These are phyloP conservation scores for Formica aserva DNA, from an alignment of 2,888 invertebrate species.

Conservation along the genomic window DNA sequence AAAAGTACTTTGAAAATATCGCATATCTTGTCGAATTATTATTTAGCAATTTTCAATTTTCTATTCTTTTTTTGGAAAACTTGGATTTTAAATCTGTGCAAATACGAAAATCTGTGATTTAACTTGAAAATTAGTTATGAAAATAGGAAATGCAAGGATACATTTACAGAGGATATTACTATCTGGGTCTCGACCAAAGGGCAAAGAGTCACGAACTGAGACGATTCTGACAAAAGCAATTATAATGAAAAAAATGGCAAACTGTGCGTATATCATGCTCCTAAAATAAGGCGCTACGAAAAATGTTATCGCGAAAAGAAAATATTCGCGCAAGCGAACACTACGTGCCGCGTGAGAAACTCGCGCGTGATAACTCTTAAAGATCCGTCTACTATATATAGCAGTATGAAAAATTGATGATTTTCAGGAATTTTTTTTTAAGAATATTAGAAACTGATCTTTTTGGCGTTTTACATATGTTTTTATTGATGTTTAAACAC, in stretches of 20 bases:
- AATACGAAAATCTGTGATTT: neutral
- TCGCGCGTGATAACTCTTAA: slow-evolving; percentile 31
- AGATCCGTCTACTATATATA: too few species aligned
- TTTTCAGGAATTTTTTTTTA: too few species aligned
- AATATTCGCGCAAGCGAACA: neutral
- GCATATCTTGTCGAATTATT: neutral
- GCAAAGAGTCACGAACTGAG: neutral
- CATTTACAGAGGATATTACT: neutral
- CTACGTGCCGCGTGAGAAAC: neutral
- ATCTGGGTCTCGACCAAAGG: neutral
- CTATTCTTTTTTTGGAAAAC: neutral
- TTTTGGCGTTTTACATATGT: too few species aligned
- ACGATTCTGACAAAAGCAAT: neutral
- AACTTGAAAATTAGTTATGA: neutral
- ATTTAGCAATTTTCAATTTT: neutral
- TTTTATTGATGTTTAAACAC: too few species aligned
- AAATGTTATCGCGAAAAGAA: slow-evolving; percentile 9
- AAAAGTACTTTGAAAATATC: neutral
- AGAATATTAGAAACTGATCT: too few species aligned
- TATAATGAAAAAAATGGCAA: slow-evolving; percentile 1
- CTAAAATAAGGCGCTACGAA: slow-evolving; percentile 26
- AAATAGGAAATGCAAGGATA: neutral
- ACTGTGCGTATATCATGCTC: slow-evolving; percentile 53
- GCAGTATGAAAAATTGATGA: too few species aligned
- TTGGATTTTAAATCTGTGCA: neutral